Percentiles rank a stretch among this genome's conserved stretches.
phyloP scores from a whole-genome alignment of 2,797 vertebrate species.

The Podarcis siculus region DNA sequence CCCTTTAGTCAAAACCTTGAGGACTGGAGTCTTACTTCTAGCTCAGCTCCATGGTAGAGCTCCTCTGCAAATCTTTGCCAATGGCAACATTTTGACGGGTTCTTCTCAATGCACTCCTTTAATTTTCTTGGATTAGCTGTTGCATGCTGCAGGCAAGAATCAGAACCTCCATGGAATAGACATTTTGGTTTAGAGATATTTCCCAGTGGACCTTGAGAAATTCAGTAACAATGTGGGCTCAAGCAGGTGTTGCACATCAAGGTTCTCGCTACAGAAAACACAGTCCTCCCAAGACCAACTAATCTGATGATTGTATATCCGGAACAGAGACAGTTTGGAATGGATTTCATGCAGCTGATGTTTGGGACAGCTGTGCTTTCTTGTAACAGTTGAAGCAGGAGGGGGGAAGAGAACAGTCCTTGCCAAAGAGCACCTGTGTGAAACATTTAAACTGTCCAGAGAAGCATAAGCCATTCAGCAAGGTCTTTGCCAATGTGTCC shows the following conservation, averaged over 20 bases:
- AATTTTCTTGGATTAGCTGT: not conserved
- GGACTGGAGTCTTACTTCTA: no score
- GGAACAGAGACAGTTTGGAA: not conserved
- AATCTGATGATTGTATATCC: not conserved
- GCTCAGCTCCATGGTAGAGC: no score
- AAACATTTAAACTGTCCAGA: no score
- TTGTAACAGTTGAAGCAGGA: not conserved
- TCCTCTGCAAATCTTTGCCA: not conserved
- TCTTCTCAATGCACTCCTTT: not conserved
- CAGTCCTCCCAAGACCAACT: not conserved
- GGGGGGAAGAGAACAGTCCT: no score
- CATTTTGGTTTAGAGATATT: not conserved
- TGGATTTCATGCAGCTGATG: not conserved
- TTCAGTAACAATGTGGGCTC: not conserved
- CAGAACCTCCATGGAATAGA: not conserved
- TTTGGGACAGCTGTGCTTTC: slow-evolving; percentile 3
- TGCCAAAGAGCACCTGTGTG: not conserved
- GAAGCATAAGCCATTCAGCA: not conserved
- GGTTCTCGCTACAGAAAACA: not conserved
- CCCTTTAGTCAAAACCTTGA: no score
- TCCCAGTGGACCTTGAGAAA: not conserved
- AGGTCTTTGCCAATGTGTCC: no score
- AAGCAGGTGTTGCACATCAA: not conserved
- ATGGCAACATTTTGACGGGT: not conserved
- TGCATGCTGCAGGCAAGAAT: no score